phyloP scores from a whole-genome alignment of 2,797 vertebrate genomes.

The Myotis findleyi region DNA sequence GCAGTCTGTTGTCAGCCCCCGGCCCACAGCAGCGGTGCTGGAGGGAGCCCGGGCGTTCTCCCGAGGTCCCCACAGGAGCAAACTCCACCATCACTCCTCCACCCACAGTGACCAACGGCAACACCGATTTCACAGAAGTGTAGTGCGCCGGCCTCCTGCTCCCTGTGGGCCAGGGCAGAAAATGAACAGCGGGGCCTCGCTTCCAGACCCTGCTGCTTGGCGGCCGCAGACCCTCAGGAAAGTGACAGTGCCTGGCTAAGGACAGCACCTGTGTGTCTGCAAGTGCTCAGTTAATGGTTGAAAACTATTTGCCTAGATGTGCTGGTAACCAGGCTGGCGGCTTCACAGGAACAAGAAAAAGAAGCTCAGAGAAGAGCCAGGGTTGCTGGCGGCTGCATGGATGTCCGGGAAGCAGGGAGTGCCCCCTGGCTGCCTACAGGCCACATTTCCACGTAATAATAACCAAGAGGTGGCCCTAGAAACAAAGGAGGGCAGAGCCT shows the following conservation, averaged over 20 bases:
- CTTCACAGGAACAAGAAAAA: neutral
- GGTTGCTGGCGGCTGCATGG: fast-evolving
- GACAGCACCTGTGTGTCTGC: neutral
- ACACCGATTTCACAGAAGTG: neutral
- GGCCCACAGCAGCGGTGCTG: neutral
- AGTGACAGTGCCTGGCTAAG: neutral
- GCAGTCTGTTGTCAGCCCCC: neutral
- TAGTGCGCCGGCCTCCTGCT: neutral
- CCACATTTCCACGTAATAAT: conserved; percentile 24
- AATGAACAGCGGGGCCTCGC: neutral
- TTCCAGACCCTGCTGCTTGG: neutral
- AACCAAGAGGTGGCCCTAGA: neutral
- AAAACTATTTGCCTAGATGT: neutral
- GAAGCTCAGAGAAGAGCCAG: neutral
- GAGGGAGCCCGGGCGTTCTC: neutral
- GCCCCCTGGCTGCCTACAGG: neutral
- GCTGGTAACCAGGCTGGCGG: neutral
- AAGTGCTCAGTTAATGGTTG: neutral
- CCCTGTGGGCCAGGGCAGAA: neutral
- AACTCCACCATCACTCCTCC: neutral
- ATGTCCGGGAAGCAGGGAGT: neutral
- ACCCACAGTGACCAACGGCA: neutral
- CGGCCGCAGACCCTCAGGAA: neutral
- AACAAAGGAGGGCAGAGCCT: neutral
- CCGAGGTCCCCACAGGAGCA: neutral